Base-by-base conservation (phyloP, 2,888 invertebrate species). In the Phyto melanocephala region DNA sequence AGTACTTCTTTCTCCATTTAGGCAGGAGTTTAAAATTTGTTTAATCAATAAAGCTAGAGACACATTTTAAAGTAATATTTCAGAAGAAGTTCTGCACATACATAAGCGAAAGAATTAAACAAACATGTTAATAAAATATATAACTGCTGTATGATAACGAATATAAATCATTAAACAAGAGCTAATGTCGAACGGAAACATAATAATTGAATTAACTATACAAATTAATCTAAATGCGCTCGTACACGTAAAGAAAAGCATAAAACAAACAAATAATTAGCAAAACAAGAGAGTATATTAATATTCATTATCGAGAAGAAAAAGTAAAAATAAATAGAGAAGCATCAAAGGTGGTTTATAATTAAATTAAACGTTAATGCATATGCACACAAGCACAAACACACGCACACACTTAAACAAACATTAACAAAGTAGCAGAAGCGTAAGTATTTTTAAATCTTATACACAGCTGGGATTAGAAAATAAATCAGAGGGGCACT, bases 301-400 rank as follows among this genome's bases (percentile, higher is more conserved):
- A 52, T 52, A 52, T 24, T 24, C 13, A 22, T 50, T 50, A 50
- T 11, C 7, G 1, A 28, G 28, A 28, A 28, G 24, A 15, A 37
- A 45, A 70, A 13, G 6, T 20, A 17, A 42, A 2, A 63, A 8
- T 20, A 70, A 54, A 62, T 22, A 74, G 5, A 68, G 24, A 5
- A 78, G 68, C 80, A 74, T 80, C 80, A 80, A 74, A 80, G 74
- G 52, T 74, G 22, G 15, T n/a, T 8, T 20, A 62, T 56, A 68
- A 68, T 54, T 80, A 37, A 68, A 74, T 74, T 62, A 74, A 74
- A 37, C 17, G 28, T 74, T 74, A 74, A 67, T 67, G 74, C 24
- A 45, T 58, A 33, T 33, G 28, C 7, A 60, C 4, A 28, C n/a
- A n/a, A n/a, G n/a, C 28, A 28, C 28, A 28, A 3, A 28, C 63